Conservation (phyloP, 2,113 vertebrate genomes). For the Dromiciops gliroides region DNA sequence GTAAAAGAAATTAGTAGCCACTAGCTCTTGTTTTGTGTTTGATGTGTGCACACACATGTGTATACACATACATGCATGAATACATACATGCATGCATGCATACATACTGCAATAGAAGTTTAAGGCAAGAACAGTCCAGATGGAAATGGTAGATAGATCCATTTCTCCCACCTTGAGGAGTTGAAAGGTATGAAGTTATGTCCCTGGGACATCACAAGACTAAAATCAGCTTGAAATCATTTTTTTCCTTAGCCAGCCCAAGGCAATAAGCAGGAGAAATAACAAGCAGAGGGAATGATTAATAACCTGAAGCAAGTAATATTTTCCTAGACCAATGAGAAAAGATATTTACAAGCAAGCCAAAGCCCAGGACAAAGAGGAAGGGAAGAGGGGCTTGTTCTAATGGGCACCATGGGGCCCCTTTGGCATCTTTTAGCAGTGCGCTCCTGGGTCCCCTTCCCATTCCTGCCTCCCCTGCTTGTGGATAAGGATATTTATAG, state of each 20-base stretch:
- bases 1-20: background rate
- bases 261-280: background rate
- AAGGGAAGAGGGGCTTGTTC: background rate
- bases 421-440: background rate
- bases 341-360: background rate
- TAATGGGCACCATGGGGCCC: background rate
- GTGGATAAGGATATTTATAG: background rate
- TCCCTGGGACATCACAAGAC: background rate
- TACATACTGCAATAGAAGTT: background rate
- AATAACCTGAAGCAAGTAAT: background rate
- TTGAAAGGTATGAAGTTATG: background rate
- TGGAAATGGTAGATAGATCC: background rate
- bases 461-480: background rate
- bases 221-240: background rate
- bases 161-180: background rate
- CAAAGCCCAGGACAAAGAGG: background rate
- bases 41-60: background rate
- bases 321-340: background rate
- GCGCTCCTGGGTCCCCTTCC: background rate
- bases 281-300: background rate
- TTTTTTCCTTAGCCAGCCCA: background rate
- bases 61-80: too few relatives aligned
- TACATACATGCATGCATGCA: too few relatives aligned
- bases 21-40: background rate
- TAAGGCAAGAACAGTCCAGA: background rate